Percentiles rank a stretch among this genome's conserved stretches.
These are phyloP conservation scores for Pseudopipra pipra DNA, from an alignment of 2,113 vertebrate species.

Conservation along the genomic window DNA sequence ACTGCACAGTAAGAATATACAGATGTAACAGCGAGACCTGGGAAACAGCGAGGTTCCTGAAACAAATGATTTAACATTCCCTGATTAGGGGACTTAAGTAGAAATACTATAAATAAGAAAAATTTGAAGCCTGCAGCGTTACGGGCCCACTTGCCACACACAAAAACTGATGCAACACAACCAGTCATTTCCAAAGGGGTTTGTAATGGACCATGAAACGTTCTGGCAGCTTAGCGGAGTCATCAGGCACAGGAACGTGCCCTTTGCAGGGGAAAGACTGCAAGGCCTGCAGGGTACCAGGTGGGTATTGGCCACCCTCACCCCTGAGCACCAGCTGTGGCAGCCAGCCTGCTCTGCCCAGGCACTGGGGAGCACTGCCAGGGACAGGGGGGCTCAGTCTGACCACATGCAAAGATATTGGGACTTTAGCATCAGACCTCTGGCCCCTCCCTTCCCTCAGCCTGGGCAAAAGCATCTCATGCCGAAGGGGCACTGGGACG, in stretches of 20 bases:
- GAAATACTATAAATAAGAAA: slow-evolving; percentile 61
- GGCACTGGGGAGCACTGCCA: not conserved
- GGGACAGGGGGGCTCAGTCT: not conserved
- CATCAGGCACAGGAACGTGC: not conserved
- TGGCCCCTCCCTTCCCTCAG: not conserved
- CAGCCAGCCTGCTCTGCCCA: not conserved
- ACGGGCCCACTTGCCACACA: slow-evolving; percentile 36
- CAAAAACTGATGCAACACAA: slow-evolving; percentile 17
- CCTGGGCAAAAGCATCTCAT: not conserved
- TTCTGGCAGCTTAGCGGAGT: not conserved
- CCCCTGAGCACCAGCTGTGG: not conserved
- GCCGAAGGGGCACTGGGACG: not conserved
- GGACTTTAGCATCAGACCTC: not conserved
- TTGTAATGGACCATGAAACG: slow-evolving; percentile 54
- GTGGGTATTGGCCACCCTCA: not conserved
- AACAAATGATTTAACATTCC: slow-evolving; percentile 1
- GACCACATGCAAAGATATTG: not conserved
- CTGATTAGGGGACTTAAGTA: slow-evolving; percentile 22
- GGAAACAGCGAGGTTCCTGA: slow-evolving; percentile 24
- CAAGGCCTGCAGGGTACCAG: not conserved
- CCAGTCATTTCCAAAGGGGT: slow-evolving; percentile 49
- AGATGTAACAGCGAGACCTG: slow-evolving; percentile 45
- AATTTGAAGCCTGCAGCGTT: slow-evolving; percentile 35
- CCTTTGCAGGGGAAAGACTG: not conserved
- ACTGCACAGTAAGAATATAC: slow-evolving; percentile 59